Percentiles rank a stretch among this genome's conserved stretches.
Conservation (phyloP, 2,113 vertebrate species). For the Cyprinus carpio region DNA sequence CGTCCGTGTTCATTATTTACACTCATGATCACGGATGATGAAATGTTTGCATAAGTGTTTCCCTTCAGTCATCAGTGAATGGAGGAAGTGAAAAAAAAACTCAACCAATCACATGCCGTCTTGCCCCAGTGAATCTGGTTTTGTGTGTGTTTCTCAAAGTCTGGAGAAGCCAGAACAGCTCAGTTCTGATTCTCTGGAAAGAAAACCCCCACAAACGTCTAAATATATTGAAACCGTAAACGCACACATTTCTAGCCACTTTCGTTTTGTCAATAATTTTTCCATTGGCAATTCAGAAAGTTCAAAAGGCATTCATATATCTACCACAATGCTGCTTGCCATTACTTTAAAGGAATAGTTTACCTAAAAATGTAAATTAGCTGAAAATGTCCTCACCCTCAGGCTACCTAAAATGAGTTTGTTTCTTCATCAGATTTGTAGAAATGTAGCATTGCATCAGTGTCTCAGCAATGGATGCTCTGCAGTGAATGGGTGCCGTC, state of each 20-base stretch:
- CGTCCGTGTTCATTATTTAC: neutral
- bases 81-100: neutral
- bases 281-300: neutral
- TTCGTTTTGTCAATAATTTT: neutral
- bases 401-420: too few species aligned
- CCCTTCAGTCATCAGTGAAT: neutral
- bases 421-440: too few species aligned
- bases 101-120: neutral
- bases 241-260: neutral
- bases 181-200: neutral
- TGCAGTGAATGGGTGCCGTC: too few species aligned
- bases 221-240: neutral
- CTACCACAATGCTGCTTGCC: neutral
- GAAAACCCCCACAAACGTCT: too few species aligned
- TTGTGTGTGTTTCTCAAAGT: neutral
- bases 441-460: too few species aligned
- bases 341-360: too few species aligned
- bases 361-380: too few species aligned
- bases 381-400: too few species aligned
- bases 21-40: neutral
- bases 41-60: neutral
- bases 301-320: neutral
- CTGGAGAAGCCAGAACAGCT: neutral
- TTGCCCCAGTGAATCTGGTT: neutral
- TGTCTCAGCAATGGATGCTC: too few species aligned